Base-by-base conservation (phyloP, 2,888 invertebrate species). In the Pegoplata infirma region DNA sequence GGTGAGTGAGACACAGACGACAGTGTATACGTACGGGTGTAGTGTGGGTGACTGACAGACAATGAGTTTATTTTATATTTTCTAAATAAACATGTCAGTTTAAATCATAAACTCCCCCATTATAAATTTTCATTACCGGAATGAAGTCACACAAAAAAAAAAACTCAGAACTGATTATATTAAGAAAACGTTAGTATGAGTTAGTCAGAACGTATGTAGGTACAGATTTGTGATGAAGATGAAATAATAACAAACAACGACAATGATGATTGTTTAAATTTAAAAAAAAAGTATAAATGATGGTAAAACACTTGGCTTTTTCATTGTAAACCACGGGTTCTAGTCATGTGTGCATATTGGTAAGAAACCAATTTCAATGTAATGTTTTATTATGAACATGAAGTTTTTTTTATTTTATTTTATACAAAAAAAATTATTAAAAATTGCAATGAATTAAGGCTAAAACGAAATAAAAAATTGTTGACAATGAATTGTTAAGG, bases 81-180 rank as follows among this genome's bases (percentile, higher is more conserved):
- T 56, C 49, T 61, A 55, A 67, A 61, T 75, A 61, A 75, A 75
- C 59, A 75, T 68, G 75, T 63, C 75, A 75, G 55, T 49, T 68
- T 56, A 56, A 75, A 75, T 75, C 75, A 75, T 63, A 75, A 75
- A 63, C 63, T 75, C 55, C 75, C 75, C 68, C 47, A 67, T 55
- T 53, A 74, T 59, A 46, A 53, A 36, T 47, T 61, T 75, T 68
- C 68, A 55, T 68, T 68, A 68, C 16, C 44, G 32, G 53, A 53
- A 66, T 66, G 8, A 64, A 21, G 58, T 23, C 8, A 3, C 25
- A n/a, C 63, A 63, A 44, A 32, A 56, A 21, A 46, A n/a, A 71
- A 25, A 55, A 46, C 1, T 25, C 36, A 5, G 49, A 28, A 19
- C 16, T 23, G 25, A 49, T 28, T 64, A 40, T 12, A 23, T 49